Base-by-base conservation (phyloP, 1,140 invertebrate species). In the Drosophila varians region DNA sequence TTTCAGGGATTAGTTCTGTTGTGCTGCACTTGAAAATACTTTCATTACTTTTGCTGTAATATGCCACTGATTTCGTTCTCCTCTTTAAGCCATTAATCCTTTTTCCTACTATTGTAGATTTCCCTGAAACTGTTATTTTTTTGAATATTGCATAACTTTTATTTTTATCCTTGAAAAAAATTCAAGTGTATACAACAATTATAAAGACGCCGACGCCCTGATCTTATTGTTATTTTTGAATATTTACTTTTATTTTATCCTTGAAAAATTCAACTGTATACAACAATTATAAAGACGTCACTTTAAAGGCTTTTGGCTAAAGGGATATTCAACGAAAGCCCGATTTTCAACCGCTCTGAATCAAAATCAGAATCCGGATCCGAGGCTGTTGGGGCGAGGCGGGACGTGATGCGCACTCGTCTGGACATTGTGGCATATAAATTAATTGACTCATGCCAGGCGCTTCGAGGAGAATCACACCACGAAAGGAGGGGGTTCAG, bases 361-460 rank as follows among this genome's bases (percentile, higher is more conserved):
- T 28, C 47, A 43, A 40, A 4, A 16, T 48, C 14, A 16, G 16
- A 16, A 9, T 1, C 28, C 19, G 9, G 16, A 12, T n/a, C n/a
- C n/a, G n/a, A n/a, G n/a, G n/a, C n/a, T n/a, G n/a, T n/a, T n/a
- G n/a, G n/a, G 11, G 12, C 23, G 4, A 64, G 75, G 76, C 80
- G 49, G 80, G 79, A 76, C 65, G 76, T 75, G 80, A 54, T 80
- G 42, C 62, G 65, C 71, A 60, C 31, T 57, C 45, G 75, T 84
- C 80, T 84, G 79, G 79, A 86, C 76, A 64, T 38, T 79, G 74
- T 72, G 55, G 72, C 54, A 80, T 49, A 84, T 64, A 61, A 86
- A 79, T 86, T 86, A 84, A 86, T 84, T 84, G 79, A 84, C 65
- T 84, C 79, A 84, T 76, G 78, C 43, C 79, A 75, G 55, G 56